phyloP scores from a whole-genome alignment of 2,113 vertebrate species.

The Leptodactylus fuscus region DNA sequence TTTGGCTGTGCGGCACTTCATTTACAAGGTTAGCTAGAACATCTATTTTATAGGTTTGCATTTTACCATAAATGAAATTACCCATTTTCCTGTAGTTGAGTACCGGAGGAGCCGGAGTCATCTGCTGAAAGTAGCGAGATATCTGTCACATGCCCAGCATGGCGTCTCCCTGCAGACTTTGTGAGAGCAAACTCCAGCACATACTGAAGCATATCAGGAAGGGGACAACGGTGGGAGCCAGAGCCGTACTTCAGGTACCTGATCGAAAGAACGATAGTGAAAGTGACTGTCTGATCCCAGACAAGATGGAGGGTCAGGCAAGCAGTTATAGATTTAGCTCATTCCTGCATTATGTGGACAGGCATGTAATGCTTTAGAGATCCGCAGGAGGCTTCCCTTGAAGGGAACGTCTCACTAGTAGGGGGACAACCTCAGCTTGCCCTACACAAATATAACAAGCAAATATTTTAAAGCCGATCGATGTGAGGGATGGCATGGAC shows the following conservation, averaged over 20 bases:
- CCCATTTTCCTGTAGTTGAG: conserved; percentile 61
- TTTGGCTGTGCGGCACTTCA: conserved; percentile 43
- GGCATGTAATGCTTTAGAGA: too few relatives aligned
- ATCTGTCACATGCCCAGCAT: neutral
- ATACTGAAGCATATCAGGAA: conserved; percentile 93
- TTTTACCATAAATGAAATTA: conserved; percentile 53
- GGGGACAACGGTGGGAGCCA: conserved; percentile 83
- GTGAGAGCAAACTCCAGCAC: conserved; percentile 90
- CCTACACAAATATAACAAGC: too few relatives aligned
- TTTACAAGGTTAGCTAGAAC: conserved; percentile 46
- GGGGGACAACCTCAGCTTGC: too few relatives aligned
- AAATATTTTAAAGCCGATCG: too few relatives aligned
- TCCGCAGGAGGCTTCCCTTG: too few relatives aligned
- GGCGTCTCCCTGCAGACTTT: conserved; percentile 70
- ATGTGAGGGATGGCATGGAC: neutral
- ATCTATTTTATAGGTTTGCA: conserved; percentile 43
- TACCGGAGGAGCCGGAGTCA: conserved; percentile 22
- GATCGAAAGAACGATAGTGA: neutral
- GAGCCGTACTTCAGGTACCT: conserved; percentile 95
- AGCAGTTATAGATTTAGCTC: too few relatives aligned
- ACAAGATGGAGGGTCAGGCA: too few relatives aligned
- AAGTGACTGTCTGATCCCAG: neutral
- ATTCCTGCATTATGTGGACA: too few relatives aligned
- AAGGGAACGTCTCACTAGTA: too few relatives aligned
- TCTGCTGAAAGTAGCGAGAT: neutral